A percentile compares a stretch with the other conserved stretches of the same genome.
These are phyloP conservation scores for Bradypodion pumilum DNA, from an alignment of 2,797 vertebrate species.

Conservation along the genomic window DNA sequence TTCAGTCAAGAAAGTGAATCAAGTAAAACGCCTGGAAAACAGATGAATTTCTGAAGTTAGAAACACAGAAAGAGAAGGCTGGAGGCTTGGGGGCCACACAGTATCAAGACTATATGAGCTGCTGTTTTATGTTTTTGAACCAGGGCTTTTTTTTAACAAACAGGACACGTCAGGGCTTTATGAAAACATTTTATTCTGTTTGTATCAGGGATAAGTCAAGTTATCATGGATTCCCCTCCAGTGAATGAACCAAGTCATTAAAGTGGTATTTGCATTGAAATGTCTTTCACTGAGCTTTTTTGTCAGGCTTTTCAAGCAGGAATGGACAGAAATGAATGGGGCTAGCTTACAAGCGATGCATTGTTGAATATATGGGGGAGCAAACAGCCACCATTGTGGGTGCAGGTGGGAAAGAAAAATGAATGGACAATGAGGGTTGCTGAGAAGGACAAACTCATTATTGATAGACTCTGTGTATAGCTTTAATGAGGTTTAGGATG, in stretches of 20 bases:
- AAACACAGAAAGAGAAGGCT: constrained; percentile 19
- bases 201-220: constrained; percentile 68
- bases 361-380: constrained; percentile 74
- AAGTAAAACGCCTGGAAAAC: constrained; percentile 33
- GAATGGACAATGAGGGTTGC: constrained; percentile 76
- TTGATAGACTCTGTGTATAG: constrained; percentile 42
- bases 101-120: constrained; percentile 36
- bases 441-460: constrained; percentile 66
- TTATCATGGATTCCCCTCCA: constrained; percentile 60
- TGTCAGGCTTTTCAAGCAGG: constrained; percentile 74
- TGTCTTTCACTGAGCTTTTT: constrained; percentile 76
- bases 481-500: constrained; percentile 59
- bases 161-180: constrained; percentile 70
- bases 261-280: constrained; percentile 77
- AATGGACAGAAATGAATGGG: constrained; percentile 71
- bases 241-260: constrained; percentile 81
- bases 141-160: constrained; percentile 67
- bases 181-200: constrained; percentile 76
- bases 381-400: constrained; percentile 75
- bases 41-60: background rate
- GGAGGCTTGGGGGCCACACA: constrained; percentile 8
- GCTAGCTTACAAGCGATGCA: constrained; percentile 75
- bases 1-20: constrained; percentile 38
- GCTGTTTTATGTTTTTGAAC: constrained; percentile 54
- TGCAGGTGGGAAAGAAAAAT: constrained; percentile 78